Percentiles rank a stretch among this genome's conserved stretches.
Conservation (phyloP, 2,888 invertebrate species). For the Tanytarsus gracilentus region DNA sequence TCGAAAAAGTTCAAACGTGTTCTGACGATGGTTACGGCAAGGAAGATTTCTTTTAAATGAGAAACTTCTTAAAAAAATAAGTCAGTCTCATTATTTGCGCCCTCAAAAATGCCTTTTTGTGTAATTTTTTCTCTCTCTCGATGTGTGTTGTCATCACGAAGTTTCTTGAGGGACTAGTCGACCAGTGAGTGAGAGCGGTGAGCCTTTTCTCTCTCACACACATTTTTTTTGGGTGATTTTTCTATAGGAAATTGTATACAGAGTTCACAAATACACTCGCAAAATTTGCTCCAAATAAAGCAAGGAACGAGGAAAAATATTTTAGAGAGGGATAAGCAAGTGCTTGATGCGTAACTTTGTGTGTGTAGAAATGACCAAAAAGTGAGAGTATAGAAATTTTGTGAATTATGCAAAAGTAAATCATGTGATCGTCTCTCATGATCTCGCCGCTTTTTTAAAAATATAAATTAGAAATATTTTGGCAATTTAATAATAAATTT, state of each 20-base stretch:
- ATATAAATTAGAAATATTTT: too few species aligned
- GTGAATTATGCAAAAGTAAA: too few species aligned
- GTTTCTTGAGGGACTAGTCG: conserved; percentile 15
- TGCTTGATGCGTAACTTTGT: not conserved
- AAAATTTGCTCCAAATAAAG: conserved; percentile 9
- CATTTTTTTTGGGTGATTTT: conserved; percentile 5
- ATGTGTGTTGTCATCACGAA: conserved; percentile 19
- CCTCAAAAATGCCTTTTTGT: conserved; percentile 8
- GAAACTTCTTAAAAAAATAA: conserved; percentile 18
- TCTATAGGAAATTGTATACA: not conserved
- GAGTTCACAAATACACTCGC: not conserved
- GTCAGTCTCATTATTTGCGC: conserved; percentile 9
- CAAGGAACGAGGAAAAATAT: not conserved
- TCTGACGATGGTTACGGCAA: conserved; percentile 19
- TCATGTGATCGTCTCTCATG: too few species aligned
- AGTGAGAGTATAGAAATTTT: too few species aligned
- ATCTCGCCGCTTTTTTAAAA: too few species aligned
- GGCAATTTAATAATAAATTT: too few species aligned
- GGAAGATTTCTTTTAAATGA: conserved; percentile 26
- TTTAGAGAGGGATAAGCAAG: conserved; percentile 2
- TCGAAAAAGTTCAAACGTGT: conserved; percentile 13
- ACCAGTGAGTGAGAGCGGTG: not conserved
- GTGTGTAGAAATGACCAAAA: conserved; percentile 3
- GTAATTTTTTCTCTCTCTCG: conserved; percentile 13
- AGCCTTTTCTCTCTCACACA: not conserved